Base-by-base conservation (phyloP, 1,140 invertebrate genomes). In the Apis florea region DNA sequence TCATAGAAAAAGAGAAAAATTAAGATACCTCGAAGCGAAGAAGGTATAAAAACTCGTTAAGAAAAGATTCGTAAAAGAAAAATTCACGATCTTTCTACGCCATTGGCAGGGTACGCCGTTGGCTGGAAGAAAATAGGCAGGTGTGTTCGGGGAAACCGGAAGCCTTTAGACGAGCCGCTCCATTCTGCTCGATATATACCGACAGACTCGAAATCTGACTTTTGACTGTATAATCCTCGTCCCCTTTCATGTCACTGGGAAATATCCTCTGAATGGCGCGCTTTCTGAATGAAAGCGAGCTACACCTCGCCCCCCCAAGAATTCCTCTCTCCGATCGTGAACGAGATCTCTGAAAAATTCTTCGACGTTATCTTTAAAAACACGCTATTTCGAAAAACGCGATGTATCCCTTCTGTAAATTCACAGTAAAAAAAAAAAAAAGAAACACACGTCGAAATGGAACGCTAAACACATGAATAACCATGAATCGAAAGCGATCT, bases 191-290 rank as follows among this genome's bases (percentile, higher is more conserved):
- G 92, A 93, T 93, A 90, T 93, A 90, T 88, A 91, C 90, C 92
- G 91, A 92, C 92, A 93, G 93, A 93, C 93, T 93, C 91, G 86
- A 92, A 92, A 90, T 93, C 90, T 92, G 92, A 93, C 93, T 94
- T 93, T 91, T 93, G 90, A 93, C 93, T 92, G 91, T 92, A 92
- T 93, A 93, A 93, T 93, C 91, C 91, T 86, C 84, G 88, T 88
- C 80, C 73, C 90, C 89, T 92, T 87, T 92, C 85, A 86, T 87
- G 84, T 80, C 87, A 88, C 83, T 87, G 89, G 88, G 89, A 91
- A 87, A 89, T 83, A 74, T 83, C 31, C 74, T 69, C 49, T 56
- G 69, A 68, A 75, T 58, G 58, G 68, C 83, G 19, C 31, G 24
- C 40, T 66, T 70, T 26, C 21, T 75, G 47, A 59, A 61, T 68